Evolutionary conservation across 1,140 invertebrate species (phyloP).

Genomic region (Orchesella cincta): DNA sequence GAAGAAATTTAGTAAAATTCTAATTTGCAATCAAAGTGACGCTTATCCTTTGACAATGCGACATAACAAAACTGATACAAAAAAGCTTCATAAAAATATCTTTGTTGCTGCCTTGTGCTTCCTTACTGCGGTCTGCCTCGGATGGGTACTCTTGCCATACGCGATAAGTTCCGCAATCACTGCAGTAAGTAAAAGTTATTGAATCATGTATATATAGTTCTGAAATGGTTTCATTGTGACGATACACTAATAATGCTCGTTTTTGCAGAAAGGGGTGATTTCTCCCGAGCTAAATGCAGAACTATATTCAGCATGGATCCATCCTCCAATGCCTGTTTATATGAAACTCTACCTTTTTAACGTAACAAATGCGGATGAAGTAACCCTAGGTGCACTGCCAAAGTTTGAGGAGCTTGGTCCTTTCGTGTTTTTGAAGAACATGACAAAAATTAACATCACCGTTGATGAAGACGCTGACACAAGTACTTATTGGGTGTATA

Average conservation of each 20-base stretch:
- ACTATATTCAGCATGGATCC: conserved; percentile 39
- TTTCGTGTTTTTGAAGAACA: conserved; percentile 31
- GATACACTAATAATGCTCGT: not conserved
- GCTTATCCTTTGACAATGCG: no score
- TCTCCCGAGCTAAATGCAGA: conserved; percentile 18
- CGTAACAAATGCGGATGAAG: conserved; percentile 58
- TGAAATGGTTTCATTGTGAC: not conserved
- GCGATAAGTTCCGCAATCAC: no score
- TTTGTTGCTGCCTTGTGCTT: no score
- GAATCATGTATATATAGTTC: no score
- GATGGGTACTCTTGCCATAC: no score
- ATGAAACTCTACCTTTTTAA: conserved; percentile 61
- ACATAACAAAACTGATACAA: no score
- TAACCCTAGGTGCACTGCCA: conserved; percentile 42
- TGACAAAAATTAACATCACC: conserved; percentile 9
- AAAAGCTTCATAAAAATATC: no score
- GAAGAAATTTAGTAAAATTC: no score
- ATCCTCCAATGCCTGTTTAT: conserved; percentile 58
- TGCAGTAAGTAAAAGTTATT: no score
- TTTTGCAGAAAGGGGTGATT: not conserved
- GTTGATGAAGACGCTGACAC: conserved; percentile 30
- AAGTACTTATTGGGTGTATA: conserved; percentile 20
- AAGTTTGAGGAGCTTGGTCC: conserved; percentile 35
- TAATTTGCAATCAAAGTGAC: no score
- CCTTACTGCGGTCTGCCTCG: no score